Percentiles rank a stretch among this genome's conserved stretches.
These are phyloP conservation scores for Chaetorhynchus papuensis DNA, from an alignment of 2,113 vertebrate species.

Conservation along the genomic window DNA sequence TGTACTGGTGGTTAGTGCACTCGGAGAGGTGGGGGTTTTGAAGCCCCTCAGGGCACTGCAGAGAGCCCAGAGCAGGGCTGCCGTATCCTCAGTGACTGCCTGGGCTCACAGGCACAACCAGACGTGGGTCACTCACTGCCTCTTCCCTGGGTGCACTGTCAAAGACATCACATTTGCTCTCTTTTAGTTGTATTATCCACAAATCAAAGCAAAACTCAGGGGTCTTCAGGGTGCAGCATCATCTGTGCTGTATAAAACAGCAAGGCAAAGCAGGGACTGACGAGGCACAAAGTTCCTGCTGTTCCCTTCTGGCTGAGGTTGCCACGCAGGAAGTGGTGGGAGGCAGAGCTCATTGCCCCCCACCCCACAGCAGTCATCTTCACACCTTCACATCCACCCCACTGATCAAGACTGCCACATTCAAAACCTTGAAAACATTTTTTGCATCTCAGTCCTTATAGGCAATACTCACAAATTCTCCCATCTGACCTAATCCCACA, in stretches of 20 bases:
- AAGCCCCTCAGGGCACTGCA: not conserved
- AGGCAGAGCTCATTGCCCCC: not conserved
- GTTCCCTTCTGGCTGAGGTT: not conserved
- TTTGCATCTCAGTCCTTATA: not conserved
- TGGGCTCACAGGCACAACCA: accelerated
- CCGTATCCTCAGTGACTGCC: not conserved
- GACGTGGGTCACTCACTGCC: not conserved
- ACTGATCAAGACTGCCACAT: not conserved
- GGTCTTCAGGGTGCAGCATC: not conserved
- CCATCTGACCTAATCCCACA: not conserved
- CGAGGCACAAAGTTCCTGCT: not conserved
- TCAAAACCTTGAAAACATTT: not conserved
- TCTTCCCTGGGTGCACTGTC: not conserved
- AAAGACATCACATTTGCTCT: not conserved
- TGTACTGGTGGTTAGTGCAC: not conserved
- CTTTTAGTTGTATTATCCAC: not conserved
- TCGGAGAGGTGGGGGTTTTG: not conserved
- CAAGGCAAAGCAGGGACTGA: not conserved
- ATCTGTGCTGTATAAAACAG: accelerated
- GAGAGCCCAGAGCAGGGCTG: not conserved
- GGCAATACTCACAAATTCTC: not conserved
- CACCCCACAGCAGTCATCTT: not conserved
- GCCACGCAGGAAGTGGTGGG: not conserved
- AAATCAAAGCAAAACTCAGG: not conserved
- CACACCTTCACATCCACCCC: not conserved